Evolutionary conservation across 2,797 vertebrate species (phyloP), one percentile per base, ranked within the genome.

Genomic region (Glyptemys insculpta): DNA sequence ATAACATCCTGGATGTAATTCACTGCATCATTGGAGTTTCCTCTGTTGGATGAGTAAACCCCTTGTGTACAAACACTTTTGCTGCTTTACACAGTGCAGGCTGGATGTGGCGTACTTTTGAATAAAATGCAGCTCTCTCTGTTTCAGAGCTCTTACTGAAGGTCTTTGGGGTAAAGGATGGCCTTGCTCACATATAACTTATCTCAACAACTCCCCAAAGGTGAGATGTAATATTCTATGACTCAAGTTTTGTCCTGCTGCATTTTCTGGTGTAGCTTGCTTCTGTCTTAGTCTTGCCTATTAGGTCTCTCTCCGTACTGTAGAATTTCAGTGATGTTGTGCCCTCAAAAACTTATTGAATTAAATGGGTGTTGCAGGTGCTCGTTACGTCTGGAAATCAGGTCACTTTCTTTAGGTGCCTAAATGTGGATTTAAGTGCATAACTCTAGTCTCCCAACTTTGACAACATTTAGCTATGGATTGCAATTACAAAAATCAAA

Each of bases 281-380:
- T 56, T 93, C 82, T 86, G 94, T 96, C 83, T 93, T 14, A 72
- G 91, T 84, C 27, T 86, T 95, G 92, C 81, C 84, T 94, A 82
- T 37, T 8, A 84, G 83, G 81, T 54, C 93, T 88, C 89, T 94
- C 95, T 92, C 83, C 87, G 72, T 91, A 96, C 94, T 96, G 91
- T 92, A 91, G 95, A 31, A 92, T 89, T 84, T 94, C 95, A 94
- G 54, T 87, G 90, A 90, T 95, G 57, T 15, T 31, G 27, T 59
- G 56, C 56, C 10, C 18, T 4, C 31, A 19, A 10, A 53, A 1
- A 62, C 87, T 86, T 76, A 57, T 5, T 49, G 49, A 68, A 4
- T 10, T 79, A 49, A 90, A 82, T n/a, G 31, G 79, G 88, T 0
- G 16, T 31, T 57, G 27, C 5, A 37, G 2, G 0, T 76, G 56